Percentiles rank a stretch among this genome's conserved stretches.
Evolutionary conservation across 2,888 invertebrate species (phyloP).

Genomic region (Portevinia maculata): DNA sequence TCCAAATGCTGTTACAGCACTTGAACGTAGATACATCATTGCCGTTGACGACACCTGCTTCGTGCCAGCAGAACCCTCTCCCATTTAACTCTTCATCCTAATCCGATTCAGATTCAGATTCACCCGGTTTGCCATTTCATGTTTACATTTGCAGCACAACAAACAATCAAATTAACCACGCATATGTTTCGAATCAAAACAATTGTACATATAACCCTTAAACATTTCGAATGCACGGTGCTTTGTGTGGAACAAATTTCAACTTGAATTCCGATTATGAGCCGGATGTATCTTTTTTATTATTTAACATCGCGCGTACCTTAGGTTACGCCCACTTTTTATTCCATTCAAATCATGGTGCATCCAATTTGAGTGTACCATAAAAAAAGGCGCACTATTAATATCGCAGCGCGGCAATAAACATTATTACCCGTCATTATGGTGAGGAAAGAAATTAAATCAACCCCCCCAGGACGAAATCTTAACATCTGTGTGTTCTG

Average conservation of each 20-base stretch:
- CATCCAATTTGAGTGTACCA: not conserved
- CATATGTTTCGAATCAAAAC: conserved; percentile 56
- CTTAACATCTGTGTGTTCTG: conserved; percentile 33
- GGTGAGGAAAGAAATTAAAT: conserved; percentile 9
- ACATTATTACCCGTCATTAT: conserved; percentile 12
- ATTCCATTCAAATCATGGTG: conserved; percentile 3
- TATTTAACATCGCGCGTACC: conserved; percentile 1
- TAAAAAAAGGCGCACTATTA: conserved; percentile 1
- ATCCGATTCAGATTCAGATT: conserved; percentile 6
- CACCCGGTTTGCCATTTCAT: not conserved
- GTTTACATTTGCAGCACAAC: conserved; percentile 20
- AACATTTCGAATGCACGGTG: conserved; percentile 12
- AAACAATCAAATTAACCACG: conserved; percentile 37
- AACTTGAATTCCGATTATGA: not conserved
- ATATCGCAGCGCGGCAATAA: conserved; percentile 17
- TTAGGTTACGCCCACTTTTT: conserved; percentile 14
- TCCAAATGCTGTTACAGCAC: too few species aligned
- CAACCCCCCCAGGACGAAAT: conserved; percentile 21
- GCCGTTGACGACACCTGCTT: too few species aligned
- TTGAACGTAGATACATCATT: too few species aligned
- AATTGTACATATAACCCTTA: conserved; percentile 52
- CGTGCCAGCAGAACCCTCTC: not conserved
- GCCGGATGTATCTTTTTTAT: conserved; percentile 3
- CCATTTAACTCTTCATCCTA: not conserved
- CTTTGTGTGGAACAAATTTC: conserved; percentile 12